Evolutionary conservation across 2,888 invertebrate species (phyloP), one percentile per base, ranked within the genome.

Genomic region (Philereme vetulata): DNA sequence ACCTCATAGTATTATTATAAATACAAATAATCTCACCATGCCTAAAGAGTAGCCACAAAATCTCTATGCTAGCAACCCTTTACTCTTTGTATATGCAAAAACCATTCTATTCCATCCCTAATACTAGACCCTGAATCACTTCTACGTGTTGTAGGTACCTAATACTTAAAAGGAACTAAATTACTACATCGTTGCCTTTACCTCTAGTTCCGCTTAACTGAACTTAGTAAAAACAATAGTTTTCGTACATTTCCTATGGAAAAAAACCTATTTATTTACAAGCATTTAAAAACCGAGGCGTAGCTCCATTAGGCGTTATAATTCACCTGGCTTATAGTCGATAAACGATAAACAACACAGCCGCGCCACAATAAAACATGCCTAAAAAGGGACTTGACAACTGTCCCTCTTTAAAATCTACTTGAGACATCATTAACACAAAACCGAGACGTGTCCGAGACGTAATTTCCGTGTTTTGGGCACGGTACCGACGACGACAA

Each of bases 311-410:
- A 42, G 10, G 47, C 36, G 34, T 46, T 46, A 46, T 65, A 61
- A 65, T 62, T 65, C 54, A 60, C 53, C 49, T 60, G 58, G 52
- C 64, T 65, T 62, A 68, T 65, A 47, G 57, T 43, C 65, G 68
- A 68, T 52, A 70, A 64, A 56, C 21, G 21, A 21, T 21, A 21
- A 21, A 21, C 57, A 62, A 51, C 58, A 43, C 58, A 62, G 48
- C 59, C 40, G 32, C 50, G 43, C 58, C 60, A 62, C 60, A 61
- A 72, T 66, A 74, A 66, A 64, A 65, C 62, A 42, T 54, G 59
- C 68, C 70, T 67, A 66, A 76, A 68, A 72, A 53, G 66, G 69
- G 51, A 54, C 49, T 54, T 65, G 60, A 63, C 67, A 66, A 60
- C 60, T 67, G 71, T 66, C 56, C 65, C 67, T 72, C 64, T 60